Evolutionary conservation across 2,113 vertebrate species (phyloP), one percentile per base, ranked within the genome.

Genomic region (Bubalus kerabau): DNA sequence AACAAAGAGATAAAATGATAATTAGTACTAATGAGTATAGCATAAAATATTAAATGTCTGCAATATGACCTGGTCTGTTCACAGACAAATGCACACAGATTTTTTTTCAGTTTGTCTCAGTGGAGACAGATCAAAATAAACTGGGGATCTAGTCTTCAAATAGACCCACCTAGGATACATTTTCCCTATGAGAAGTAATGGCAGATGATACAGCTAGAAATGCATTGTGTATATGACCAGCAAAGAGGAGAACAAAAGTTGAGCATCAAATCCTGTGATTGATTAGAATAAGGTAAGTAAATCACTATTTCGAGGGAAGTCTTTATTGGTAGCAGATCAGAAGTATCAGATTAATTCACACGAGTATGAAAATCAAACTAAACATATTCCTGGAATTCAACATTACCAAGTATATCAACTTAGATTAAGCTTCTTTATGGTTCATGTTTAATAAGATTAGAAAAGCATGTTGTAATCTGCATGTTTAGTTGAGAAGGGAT

Each of bases 401-500:
- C 16, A 80, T 83, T 94, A 92, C 17, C 17, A 87, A 62, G 57
- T 67, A 48, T 10, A 30, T 57, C 52, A 21, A 43, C 13, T 90
- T 59, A 76, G 14, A 43, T 36, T 74, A 59, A 57, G 24, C 43
- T 94, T 54, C 60, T 84, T 94, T 67, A 86, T 30, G 17, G 26
- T 19, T 80, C 21, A 56, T 28, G 23, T 60, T 71, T 89, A 81
- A 52, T 32, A 84, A 91, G 28, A 60, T 71, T 91, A 82, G 43
- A 50, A 90, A 91, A 92, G 36, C 16, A 62, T 17, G 7, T 24
- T 87, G 36, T 0, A 9, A 5, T 80, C 56, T 62, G 2, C 36
- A 60, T 78, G 10, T 92, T 90, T 91, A 48, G 40, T 46, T 92
- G 23, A 82, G 67, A 97, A 82, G 7, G 23, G 50, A 40, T 90